phyloP scores from a whole-genome alignment of 2,888 invertebrate species.

The Nephrocerus scutellatus region DNA sequence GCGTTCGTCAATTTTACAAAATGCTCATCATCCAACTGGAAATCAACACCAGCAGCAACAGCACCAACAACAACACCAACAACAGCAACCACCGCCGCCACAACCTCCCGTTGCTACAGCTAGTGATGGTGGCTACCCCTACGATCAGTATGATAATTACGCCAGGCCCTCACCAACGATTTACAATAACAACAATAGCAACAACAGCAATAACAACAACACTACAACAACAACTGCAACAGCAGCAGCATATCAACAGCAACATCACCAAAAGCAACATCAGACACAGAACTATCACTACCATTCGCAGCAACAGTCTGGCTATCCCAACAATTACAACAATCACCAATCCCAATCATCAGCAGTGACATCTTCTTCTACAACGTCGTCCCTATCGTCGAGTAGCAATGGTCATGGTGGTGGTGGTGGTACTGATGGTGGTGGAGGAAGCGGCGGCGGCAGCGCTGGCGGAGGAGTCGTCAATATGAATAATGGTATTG shows the following conservation, averaged over 20 bases:
- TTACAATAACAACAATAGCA: slow-evolving; percentile 23
- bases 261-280: slow-evolving; percentile 18
- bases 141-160: slow-evolving; percentile 39
- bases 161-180: slow-evolving; percentile 25
- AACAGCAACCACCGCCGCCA: slow-evolving; percentile 22
- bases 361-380: slow-evolving; percentile 4
- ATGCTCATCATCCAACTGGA: slow-evolving; percentile 45
- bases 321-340: slow-evolving; percentile 28
- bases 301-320: slow-evolving; percentile 18
- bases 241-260: slow-evolving; percentile 22
- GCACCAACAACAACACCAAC: slow-evolving; percentile 25
- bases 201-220: slow-evolving; percentile 27
- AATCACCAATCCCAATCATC: slow-evolving; percentile 22
- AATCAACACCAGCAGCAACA: slow-evolving; percentile 28
- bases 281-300: slow-evolving; percentile 21
- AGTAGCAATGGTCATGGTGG: slow-evolving; percentile 20
- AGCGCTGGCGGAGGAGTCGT: slow-evolving; percentile 19
- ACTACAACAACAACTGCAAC: slow-evolving; percentile 26
- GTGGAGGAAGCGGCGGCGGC: slow-evolving; percentile 17
- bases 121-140: slow-evolving; percentile 22
- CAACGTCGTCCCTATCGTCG: slow-evolving; percentile 11
- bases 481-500: slow-evolving; percentile 18
- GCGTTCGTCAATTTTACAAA: slow-evolving; percentile 44
- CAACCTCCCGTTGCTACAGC: slow-evolving; percentile 12
- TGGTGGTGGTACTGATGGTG: slow-evolving; percentile 22